phyloP scores from a whole-genome alignment of 2,888 invertebrate species.

The Tetragnatha montana region DNA sequence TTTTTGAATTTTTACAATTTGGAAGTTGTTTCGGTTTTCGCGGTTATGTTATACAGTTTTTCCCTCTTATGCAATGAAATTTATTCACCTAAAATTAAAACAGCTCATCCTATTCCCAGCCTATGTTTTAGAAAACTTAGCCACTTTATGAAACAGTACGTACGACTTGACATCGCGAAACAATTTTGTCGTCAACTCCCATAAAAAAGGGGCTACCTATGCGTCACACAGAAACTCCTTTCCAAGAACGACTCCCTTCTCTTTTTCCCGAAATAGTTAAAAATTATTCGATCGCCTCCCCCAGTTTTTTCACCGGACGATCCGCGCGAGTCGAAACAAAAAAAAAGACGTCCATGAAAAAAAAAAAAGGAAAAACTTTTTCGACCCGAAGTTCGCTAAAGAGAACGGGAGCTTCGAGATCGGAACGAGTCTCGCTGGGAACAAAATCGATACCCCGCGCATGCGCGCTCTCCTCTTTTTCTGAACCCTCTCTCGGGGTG shows the following conservation, averaged over 20 bases:
- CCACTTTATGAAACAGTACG: neutral
- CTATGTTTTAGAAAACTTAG: too few species aligned
- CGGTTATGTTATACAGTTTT: too few species aligned
- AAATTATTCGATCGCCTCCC: neutral
- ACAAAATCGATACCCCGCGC: conserved; percentile 64
- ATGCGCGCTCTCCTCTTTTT: conserved; percentile 27
- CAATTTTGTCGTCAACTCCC: neutral
- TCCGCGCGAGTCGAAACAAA: neutral
- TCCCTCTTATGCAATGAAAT: too few species aligned
- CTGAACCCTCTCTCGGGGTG: neutral
- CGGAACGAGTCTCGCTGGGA: conserved; percentile 18
- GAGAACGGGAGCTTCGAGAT: neutral
- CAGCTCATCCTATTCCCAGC: too few species aligned
- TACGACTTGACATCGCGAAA: neutral
- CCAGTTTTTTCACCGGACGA: neutral
- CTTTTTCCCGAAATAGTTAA: neutral
- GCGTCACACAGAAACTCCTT: too few species aligned
- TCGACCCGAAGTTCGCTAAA: conserved; percentile 7
- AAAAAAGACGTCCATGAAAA: neutral
- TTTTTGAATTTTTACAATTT: too few species aligned
- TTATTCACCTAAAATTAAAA: too few species aligned
- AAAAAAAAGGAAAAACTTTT: conserved; percentile 17
- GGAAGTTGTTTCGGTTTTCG: too few species aligned
- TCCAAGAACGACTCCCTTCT: neutral
- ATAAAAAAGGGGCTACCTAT: neutral